Conservation (phyloP, 30 jellyfish, hydroid and myxozoan genomes). For the Euphysa ruthae region DNA sequence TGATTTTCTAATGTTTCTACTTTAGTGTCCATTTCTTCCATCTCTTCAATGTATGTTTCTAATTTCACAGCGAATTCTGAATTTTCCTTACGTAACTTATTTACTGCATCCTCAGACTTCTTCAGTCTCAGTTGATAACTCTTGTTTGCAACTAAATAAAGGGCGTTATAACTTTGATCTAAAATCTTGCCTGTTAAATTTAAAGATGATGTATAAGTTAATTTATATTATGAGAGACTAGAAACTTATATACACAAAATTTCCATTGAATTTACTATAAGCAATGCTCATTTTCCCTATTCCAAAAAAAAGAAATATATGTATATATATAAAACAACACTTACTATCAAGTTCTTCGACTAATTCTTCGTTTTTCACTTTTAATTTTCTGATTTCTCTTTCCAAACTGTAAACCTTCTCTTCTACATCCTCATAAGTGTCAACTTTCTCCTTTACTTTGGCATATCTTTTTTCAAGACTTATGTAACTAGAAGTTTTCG, state of each 20-base stretch:
- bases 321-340: background rate
- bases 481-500: slow-evolving; percentile 36
- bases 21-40: slow-evolving; percentile 52
- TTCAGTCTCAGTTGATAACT: too few species aligned
- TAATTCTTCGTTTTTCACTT: slow-evolving; percentile 48
- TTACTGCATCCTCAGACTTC: slow-evolving; percentile 4
- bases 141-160: too few species aligned
- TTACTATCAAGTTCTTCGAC: slow-evolving; percentile 36
- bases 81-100: slow-evolving; percentile 25
- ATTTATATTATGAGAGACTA: too few species aligned
- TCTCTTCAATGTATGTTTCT: slow-evolving; percentile 49
- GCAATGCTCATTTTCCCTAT: too few species aligned
- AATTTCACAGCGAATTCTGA: slow-evolving; percentile 35
- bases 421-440: slow-evolving; percentile 42
- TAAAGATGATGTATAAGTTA: too few species aligned
- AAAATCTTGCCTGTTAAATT: too few species aligned
- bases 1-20: slow-evolving; percentile 45
- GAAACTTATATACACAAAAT: too few species aligned
- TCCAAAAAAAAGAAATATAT: too few species aligned
- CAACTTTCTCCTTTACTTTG: slow-evolving; percentile 57
- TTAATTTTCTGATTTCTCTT: slow-evolving; percentile 44
- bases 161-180: too few species aligned
- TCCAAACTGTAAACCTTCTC: slow-evolving; percentile 52
- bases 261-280: too few species aligned
- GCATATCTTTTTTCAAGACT: slow-evolving; percentile 33